Evolutionary conservation across 2,797 vertebrate species (phyloP).

Genomic region (Urophycis tenuis): DNA sequence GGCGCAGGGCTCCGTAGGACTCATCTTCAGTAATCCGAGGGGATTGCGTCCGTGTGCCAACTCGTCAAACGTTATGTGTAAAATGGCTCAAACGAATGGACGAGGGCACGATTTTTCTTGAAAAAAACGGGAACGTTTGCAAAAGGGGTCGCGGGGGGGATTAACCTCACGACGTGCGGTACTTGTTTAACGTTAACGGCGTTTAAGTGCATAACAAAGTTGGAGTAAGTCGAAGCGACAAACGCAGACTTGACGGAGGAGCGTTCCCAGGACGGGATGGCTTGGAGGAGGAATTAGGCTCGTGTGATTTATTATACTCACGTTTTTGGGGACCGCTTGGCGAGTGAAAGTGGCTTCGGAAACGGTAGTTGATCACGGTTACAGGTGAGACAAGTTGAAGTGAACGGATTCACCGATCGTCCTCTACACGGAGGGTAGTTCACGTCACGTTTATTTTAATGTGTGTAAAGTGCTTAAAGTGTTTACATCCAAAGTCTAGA

Average conservation of each 20-base stretch:
- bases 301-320: slow-evolving; percentile 35
- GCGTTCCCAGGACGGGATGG: slow-evolving; percentile 37
- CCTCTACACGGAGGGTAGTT: background rate
- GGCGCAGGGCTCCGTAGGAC: slow-evolving; percentile 33
- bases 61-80: background rate
- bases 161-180: background rate
- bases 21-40: slow-evolving; percentile 46
- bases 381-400: background rate
- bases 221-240: background rate
- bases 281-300: slow-evolving; percentile 59
- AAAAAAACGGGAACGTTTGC: no score
- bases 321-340: background rate
- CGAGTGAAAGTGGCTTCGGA: background rate
- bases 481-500: background rate
- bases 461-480: no score
- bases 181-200: no score
- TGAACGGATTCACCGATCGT: background rate
- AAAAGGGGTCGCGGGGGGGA: no score
- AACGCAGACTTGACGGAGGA: slow-evolving; percentile 30
- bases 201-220: background rate
- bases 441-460: background rate
- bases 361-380: background rate
- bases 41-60: slow-evolving; percentile 27
- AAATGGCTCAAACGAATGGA: background rate
- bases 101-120: no score